Evolutionary conservation across 1,140 invertebrate species (phyloP).

Genomic region (Catajapyx aquilonaris): DNA sequence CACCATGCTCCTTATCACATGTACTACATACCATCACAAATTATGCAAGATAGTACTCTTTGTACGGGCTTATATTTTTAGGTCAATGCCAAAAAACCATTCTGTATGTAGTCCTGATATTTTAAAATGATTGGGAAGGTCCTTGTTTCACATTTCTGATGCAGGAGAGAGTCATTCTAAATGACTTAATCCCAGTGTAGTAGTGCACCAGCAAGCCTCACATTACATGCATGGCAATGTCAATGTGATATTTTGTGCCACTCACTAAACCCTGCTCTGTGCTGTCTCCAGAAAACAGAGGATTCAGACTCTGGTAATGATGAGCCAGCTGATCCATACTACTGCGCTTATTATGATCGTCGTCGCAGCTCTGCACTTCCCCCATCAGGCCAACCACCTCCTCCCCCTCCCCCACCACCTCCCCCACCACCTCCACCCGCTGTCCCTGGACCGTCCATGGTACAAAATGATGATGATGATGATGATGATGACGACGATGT

Average conservation of each 20-base stretch:
- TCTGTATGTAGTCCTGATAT: neutral
- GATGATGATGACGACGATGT: too few species aligned
- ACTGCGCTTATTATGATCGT: constrained; percentile 23
- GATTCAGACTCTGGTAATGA: constrained; percentile 86
- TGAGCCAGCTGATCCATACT: constrained; percentile 56
- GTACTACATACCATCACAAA: too few species aligned
- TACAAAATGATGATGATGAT: too few species aligned
- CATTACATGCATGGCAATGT: neutral
- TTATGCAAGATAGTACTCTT: too few species aligned
- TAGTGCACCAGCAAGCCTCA: constrained; percentile 1
- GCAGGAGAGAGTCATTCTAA: constrained; percentile 1
- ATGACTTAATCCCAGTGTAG: constrained; percentile 1
- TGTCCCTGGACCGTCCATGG: too few species aligned
- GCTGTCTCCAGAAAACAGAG: constrained; percentile 45
- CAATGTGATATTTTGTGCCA: constrained; percentile 1
- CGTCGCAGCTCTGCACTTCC: too few species aligned
- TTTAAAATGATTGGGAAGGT: neutral
- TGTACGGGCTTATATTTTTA: too few species aligned
- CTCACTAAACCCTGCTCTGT: constrained; percentile 2
- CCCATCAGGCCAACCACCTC: constrained; percentile 20
- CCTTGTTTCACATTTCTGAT: constrained; percentile 1
- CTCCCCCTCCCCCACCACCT: constrained; percentile 11
- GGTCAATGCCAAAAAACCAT: too few species aligned
- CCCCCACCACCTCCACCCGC: constrained; percentile 16
- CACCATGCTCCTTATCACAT: too few species aligned